These are phyloP conservation scores for Ochropleura plecta DNA, from an alignment of 2,888 invertebrate species.

Conservation along the genomic window DNA sequence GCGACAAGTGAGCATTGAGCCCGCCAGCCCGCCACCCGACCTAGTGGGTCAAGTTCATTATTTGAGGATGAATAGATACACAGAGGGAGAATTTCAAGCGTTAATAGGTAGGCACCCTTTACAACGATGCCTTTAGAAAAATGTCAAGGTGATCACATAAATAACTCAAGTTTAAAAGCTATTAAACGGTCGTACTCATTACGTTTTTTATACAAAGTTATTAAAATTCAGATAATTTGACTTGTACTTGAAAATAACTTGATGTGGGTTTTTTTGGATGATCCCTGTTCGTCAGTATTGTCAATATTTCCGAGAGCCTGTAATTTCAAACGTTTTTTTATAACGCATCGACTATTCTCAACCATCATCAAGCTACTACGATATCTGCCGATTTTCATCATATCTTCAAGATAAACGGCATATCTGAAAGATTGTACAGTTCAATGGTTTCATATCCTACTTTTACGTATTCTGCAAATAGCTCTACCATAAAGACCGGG, in stretches of 20 bases:
- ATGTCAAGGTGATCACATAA: slow-evolving; percentile 27
- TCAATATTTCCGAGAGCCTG: background rate
- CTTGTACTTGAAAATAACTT: slow-evolving; percentile 1
- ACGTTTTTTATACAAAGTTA: background rate
- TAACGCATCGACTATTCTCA: background rate
- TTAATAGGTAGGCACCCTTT: slow-evolving; percentile 38
- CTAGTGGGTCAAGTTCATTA: slow-evolving; percentile 85
- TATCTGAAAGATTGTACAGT: slow-evolving; percentile 33
- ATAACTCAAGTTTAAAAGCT: slow-evolving; percentile 27
- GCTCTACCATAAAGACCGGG: slow-evolving; percentile 16
- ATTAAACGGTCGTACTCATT: slow-evolving; percentile 1
- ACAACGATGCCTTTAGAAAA: slow-evolving; percentile 39
- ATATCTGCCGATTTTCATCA: slow-evolving; percentile 15
- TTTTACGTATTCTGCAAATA: slow-evolving; percentile 43
- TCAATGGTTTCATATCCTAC: slow-evolving; percentile 43
- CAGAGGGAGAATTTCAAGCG: slow-evolving; percentile 55
- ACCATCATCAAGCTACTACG: background rate
- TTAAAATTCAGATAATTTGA: slow-evolving; percentile 3
- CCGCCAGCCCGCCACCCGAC: slow-evolving; percentile 57
- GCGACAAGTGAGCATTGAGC: slow-evolving; percentile 70
- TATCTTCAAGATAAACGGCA: slow-evolving; percentile 43
- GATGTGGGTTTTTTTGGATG: background rate
- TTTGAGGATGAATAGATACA: slow-evolving; percentile 73
- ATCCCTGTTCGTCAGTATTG: background rate
- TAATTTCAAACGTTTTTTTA: slow-evolving; percentile 1